phyloP scores from a whole-genome alignment of 2,888 invertebrate species.

The Drosophila niveifrons region DNA sequence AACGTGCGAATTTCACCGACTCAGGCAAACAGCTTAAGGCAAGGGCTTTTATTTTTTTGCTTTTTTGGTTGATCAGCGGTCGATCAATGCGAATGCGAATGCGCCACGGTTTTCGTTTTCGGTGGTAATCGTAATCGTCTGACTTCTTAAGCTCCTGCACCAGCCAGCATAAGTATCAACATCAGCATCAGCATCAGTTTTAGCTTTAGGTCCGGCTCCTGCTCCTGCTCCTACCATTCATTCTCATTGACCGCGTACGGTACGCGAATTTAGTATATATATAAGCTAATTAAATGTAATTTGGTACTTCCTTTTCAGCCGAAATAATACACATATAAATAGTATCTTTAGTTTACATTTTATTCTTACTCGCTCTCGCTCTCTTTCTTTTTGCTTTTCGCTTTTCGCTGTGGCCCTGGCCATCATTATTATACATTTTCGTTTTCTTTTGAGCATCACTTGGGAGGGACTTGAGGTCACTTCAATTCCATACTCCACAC shows the following conservation, averaged over 20 bases:
- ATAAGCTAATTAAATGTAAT: conserved; percentile 84
- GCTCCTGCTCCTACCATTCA: conserved; percentile 45
- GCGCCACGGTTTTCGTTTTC: conserved; percentile 61
- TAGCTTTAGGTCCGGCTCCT: conserved; percentile 24
- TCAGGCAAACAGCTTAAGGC: conserved; percentile 27
- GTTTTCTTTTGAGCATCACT: conserved; percentile 70
- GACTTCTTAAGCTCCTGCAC: conserved; percentile 73
- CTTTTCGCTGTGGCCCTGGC: conserved; percentile 11
- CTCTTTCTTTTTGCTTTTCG: conserved; percentile 16
- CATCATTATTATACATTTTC: conserved; percentile 78
- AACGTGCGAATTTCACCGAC: conserved; percentile 82
- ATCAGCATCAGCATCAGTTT: conserved; percentile 27
- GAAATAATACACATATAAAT: conserved; percentile 83
- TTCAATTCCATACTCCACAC: conserved; percentile 37
- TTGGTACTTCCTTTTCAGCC: conserved; percentile 84
- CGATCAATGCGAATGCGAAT: conserved; percentile 60
- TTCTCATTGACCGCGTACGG: conserved; percentile 67
- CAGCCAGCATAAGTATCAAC: conserved; percentile 15
- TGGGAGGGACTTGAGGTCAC: conserved; percentile 63
- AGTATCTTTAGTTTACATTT: conserved; percentile 80
- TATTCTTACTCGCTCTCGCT: conserved; percentile 51
- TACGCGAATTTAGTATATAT: conserved; percentile 75
- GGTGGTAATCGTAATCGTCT: conserved; percentile 80
- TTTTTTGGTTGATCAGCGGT: conserved; percentile 55
- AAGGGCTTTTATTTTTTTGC: conserved; percentile 7